These are phyloP conservation scores for Ficedula albicollis DNA, from an alignment of 2,797 vertebrate genomes.

Conservation along the genomic window DNA sequence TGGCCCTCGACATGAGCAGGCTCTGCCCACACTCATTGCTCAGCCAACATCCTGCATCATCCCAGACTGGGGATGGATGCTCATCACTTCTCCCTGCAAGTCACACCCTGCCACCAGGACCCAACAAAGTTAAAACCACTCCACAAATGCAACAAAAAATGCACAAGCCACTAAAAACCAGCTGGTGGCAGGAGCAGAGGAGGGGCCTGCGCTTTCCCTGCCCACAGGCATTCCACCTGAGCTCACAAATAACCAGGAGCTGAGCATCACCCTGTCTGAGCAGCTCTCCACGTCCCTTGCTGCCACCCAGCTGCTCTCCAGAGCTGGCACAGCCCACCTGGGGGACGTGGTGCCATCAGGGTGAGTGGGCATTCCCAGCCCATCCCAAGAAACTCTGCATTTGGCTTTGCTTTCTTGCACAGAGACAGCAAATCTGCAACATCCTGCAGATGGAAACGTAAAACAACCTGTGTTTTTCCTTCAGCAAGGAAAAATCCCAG, in stretches of 20 bases:
- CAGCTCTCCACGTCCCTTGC: background rate
- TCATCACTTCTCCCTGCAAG: background rate
- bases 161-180: background rate
- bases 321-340: background rate
- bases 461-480: background rate
- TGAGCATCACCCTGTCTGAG: background rate
- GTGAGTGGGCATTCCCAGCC: accelerated
- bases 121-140: background rate
- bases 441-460: background rate
- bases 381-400: accelerated
- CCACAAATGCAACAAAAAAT: background rate
- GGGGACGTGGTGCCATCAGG: accelerated
- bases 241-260: background rate
- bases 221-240: accelerated
- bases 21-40: accelerated
- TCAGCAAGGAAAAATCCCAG: background rate
- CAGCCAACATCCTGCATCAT: background rate
- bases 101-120: background rate
- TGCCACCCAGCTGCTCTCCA: background rate
- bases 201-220: background rate
- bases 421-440: background rate
- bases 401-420: background rate
- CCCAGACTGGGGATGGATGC: background rate
- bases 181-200: background rate
- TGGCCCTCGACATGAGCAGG: accelerated